A percentile compares a stretch with the other conserved stretches of the same genome.
Evolutionary conservation across 2,888 invertebrate species (phyloP).

Genomic region (Gryllus longicercus): DNA sequence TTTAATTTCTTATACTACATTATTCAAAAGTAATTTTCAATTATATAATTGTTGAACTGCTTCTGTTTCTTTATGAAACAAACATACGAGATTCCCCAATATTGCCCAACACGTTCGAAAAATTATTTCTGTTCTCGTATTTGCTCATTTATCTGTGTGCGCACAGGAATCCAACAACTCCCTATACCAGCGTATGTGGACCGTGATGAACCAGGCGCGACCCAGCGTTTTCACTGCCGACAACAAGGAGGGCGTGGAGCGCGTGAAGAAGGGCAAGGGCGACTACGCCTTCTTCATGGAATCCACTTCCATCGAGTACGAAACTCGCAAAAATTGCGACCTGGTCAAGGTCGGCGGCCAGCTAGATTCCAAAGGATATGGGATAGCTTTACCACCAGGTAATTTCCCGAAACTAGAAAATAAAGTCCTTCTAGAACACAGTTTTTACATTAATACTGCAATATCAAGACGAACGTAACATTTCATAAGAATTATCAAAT

Average conservation of each 20-base stretch:
- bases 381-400: constrained; percentile 88
- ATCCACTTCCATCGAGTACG: constrained; percentile 91
- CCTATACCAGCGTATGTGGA: constrained; percentile 89
- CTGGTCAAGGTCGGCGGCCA: constrained; percentile 76
- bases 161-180: constrained; percentile 78
- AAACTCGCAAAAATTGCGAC: constrained; percentile 79
- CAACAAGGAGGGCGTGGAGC: constrained; percentile 82
- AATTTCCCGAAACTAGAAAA: constrained; percentile 46
- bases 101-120: no score
- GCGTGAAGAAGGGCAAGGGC: constrained; percentile 73
- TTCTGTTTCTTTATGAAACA: no score
- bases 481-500: no score
- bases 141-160: no score
- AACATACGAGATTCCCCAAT: no score
- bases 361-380: constrained; percentile 89
- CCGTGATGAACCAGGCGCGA: constrained; percentile 79
- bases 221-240: constrained; percentile 78
- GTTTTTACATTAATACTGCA: no score
- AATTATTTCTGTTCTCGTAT: no score
- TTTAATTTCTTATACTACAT: no score
- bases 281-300: constrained; percentile 95
- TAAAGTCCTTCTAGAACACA: background rate
- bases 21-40: no score
- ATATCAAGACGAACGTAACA: no score
- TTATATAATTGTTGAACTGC: no score